Base-by-base conservation (phyloP, 2,888 invertebrate genomes). In the Drosophila aldrichi region DNA sequence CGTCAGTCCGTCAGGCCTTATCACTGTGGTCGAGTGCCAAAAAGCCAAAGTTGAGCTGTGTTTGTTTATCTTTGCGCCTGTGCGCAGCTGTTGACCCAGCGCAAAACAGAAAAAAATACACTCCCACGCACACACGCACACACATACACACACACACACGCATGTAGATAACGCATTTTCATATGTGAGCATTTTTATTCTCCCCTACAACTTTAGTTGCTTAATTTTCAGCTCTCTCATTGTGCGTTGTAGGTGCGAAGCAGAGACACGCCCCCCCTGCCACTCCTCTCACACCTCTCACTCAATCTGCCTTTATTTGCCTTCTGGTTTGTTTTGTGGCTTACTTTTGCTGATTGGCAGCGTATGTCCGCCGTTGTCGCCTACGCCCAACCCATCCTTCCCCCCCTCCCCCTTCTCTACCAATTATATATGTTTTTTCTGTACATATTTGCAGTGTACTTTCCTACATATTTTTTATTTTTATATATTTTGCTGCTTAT, bases 331-430 rank as follows among this genome's bases (percentile, higher is more conserved):
- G 76, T 72, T 82, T 81, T 84, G 82, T 76, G 82, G 85, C 74
- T 87, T 77, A 74, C 72, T 85, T 73, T 63, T 70, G 63, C 65
- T 88, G 88, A 88, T 84, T 84, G 83, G 77, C 88, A 85, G 77
- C 85, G 44, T 58, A 29, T 78, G 74, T 74, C 74, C 74, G 69
- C 73, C 40, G 65, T 62, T 59, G 43, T 38, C 22, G 29, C 7
- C 29, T 7, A 4, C 29, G 8, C 29, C 8, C 8, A 29, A 1
- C 8, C 29, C 7, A 7, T 8, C 1, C 57, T 16, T n/a, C n/a
- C 51, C 18, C 41, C 41, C 32, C 2, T 14, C 2, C 14, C 18
- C 3, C 2, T 3, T 2, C 14, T 44, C 6, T n/a, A 10, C 25
- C 43, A 44, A 38, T 52, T 38, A 40, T 55, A 40, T 43, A 25